These are phyloP conservation scores for Pantherophis alleghaniensis DNA, from an alignment of 2,797 vertebrate species.

Conservation along the genomic window DNA sequence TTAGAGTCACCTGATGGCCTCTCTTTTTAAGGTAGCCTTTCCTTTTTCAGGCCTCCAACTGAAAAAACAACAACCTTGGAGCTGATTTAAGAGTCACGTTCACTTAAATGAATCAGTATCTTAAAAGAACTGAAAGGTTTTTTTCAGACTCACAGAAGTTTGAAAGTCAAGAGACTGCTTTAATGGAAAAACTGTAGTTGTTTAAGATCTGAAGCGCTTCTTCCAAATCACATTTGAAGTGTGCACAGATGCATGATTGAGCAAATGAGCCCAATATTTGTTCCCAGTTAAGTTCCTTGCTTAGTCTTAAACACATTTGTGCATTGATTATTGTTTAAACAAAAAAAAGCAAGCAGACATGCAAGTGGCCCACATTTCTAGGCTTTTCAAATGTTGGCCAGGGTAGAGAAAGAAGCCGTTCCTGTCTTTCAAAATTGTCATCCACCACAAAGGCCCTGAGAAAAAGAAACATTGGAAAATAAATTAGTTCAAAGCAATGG, in stretches of 20 bases:
- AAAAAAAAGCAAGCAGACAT: background rate
- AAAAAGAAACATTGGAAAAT: conserved; percentile 11
- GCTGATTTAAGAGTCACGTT: background rate
- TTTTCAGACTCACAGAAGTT: background rate
- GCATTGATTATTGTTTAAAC: background rate
- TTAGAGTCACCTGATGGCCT: background rate
- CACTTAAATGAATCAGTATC: background rate
- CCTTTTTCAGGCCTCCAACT: background rate
- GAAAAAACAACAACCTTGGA: background rate
- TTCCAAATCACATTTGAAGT: background rate
- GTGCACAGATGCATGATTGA: background rate
- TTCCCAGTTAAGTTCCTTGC: background rate
- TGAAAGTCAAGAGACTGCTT: background rate
- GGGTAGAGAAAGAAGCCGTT: background rate
- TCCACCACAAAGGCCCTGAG: background rate
- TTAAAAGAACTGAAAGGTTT: background rate
- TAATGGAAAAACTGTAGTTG: background rate
- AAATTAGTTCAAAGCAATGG: background rate
- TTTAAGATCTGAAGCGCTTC: background rate
- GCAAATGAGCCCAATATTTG: background rate
- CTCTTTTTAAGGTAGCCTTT: background rate
- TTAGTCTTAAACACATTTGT: background rate
- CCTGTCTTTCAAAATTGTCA: background rate
- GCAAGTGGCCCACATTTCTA: background rate
- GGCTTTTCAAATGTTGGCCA: background rate